phyloP scores from a whole-genome alignment of 2,888 invertebrate genomes.

The Amphipyra berbera region DNA sequence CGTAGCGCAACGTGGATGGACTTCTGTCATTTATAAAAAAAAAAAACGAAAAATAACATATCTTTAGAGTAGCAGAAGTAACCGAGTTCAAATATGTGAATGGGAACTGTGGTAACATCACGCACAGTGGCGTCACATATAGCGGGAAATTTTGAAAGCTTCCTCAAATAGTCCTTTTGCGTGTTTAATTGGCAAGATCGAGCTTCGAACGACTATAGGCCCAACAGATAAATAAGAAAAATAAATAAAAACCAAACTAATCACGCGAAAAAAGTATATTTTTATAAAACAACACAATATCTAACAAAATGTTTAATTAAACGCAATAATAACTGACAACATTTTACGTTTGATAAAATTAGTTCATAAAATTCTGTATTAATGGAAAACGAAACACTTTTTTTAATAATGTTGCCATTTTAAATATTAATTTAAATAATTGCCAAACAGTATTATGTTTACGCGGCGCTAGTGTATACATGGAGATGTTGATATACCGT shows the following conservation, averaged over 20 bases:
- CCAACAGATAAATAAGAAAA: constrained; percentile 4
- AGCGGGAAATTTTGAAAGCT: too few species aligned
- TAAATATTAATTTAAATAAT: constrained; percentile 5
- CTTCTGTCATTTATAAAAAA: too few species aligned
- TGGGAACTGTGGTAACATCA: too few species aligned
- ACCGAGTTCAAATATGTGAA: too few species aligned
- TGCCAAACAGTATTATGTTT: constrained; percentile 6
- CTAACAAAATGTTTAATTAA: constrained; percentile 35
- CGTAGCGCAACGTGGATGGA: too few species aligned
- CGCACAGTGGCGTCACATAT: too few species aligned
- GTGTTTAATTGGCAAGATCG: too few species aligned
- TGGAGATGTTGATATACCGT: not conserved
- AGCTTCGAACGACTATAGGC: not conserved
- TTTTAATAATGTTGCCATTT: constrained; percentile 9
- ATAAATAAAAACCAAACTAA: constrained; percentile 34
- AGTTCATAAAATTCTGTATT: constrained; percentile 3
- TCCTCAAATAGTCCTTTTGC: too few species aligned
- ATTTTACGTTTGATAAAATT: constrained; percentile 10
- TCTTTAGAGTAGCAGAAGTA: too few species aligned
- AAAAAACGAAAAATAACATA: too few species aligned
- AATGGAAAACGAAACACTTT: constrained; percentile 3
- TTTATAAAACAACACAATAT: constrained; percentile 40
- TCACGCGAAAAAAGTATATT: constrained; percentile 38
- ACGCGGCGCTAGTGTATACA: not conserved
- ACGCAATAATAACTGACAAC: constrained; percentile 23